Conservation (phyloP, 2,888 invertebrate genomes). For the Teleiodes luculella region DNA sequence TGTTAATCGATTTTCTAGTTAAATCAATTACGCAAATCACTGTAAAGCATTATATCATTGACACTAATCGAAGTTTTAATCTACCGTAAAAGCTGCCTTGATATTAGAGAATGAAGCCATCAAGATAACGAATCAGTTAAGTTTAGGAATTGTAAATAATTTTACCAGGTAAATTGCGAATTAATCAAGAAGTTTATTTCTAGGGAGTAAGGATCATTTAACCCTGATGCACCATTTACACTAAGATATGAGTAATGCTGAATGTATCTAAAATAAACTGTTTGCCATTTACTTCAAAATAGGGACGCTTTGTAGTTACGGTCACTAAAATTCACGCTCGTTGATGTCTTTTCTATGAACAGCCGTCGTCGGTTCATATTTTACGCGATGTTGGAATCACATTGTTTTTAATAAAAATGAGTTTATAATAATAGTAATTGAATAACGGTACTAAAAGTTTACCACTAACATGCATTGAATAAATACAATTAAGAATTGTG, state of each 20-base stretch:
- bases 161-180: not conserved
- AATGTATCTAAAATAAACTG: not conserved
- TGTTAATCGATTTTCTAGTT: constrained; percentile 24
- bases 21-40: constrained; percentile 9
- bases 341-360: constrained; percentile 61
- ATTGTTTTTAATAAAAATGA: no score
- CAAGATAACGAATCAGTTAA: not conserved
- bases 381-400: not conserved
- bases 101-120: not conserved
- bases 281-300: not conserved
- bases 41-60: constrained; percentile 17
- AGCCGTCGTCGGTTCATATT: no score
- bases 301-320: not conserved
- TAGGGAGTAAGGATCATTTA: not conserved
- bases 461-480: not conserved
- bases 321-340: constrained; percentile 40
- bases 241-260: not conserved
- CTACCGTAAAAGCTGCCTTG: not conserved
- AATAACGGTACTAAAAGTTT: not conserved
- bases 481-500: constrained; percentile 6
- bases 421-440: no score
- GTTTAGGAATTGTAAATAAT: not conserved
- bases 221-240: not conserved
- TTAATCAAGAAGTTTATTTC: no score
- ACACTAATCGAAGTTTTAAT: constrained; percentile 7